Percentiles rank a stretch among this genome's conserved stretches.
These are phyloP conservation scores for Serripes groenlandicus DNA, from an alignment of 2,888 invertebrate species.

Conservation along the genomic window DNA sequence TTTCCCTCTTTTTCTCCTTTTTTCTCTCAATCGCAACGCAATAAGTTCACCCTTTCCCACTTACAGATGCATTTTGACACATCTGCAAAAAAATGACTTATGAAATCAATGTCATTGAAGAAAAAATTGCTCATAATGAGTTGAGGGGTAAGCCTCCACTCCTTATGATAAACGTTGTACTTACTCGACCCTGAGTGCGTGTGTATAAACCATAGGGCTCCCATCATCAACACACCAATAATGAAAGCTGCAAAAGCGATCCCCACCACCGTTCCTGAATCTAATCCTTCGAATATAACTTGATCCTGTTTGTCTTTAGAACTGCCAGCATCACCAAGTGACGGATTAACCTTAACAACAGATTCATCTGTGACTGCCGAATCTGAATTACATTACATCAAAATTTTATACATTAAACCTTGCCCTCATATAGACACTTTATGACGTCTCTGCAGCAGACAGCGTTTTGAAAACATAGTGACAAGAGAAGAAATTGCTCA, in stretches of 20 bases:
- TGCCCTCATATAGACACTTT: background rate
- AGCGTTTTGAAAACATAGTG: no score
- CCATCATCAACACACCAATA: conserved; percentile 87
- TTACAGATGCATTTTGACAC: no score
- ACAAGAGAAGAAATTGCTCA: no score
- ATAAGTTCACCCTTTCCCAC: no score
- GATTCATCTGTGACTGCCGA: background rate
- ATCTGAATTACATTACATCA: background rate
- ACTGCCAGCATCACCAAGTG: background rate
- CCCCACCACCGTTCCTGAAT: conserved; percentile 87
- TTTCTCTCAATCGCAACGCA: no score
- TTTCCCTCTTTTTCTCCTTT: no score
- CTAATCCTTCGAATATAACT: conserved; percentile 85
- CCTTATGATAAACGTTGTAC: no score
- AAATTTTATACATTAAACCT: background rate
- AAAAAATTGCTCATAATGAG: background rate
- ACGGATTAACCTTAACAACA: background rate
- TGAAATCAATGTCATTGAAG: no score
- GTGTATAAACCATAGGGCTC: conserved; percentile 87
- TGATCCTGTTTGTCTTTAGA: conserved; percentile 49
- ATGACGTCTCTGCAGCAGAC: background rate
- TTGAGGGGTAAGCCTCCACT: no score
- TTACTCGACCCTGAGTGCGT: conserved; percentile 86
- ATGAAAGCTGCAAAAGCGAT: conserved; percentile 87
- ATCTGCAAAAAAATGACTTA: no score